Evolutionary conservation across 2,888 invertebrate species (phyloP).

Genomic region (Agrilus mali): DNA sequence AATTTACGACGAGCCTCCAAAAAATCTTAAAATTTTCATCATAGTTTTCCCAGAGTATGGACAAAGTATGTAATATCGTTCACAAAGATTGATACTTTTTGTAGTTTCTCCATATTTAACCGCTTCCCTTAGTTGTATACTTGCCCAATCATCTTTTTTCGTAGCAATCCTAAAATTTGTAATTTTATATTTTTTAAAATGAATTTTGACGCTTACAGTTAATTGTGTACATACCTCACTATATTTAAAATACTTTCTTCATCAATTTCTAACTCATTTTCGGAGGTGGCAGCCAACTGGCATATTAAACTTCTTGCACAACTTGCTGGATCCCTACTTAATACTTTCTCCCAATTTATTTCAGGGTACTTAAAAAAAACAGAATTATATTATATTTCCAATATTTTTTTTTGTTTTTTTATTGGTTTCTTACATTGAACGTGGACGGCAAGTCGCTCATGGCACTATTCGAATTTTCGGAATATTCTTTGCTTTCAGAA

Average conservation of each 20-base stretch:
- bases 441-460: too few relatives aligned
- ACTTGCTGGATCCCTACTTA: constrained; percentile 32
- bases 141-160: constrained; percentile 20
- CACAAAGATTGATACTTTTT: constrained; percentile 19
- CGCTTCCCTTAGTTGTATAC: constrained; percentile 24
- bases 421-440: too few relatives aligned
- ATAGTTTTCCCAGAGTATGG: constrained; percentile 28
- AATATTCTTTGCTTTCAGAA: too few relatives aligned
- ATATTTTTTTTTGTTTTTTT: not conserved
- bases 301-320: constrained; percentile 36
- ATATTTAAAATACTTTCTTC: constrained; percentile 25
- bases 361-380: constrained; percentile 8
- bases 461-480: too few relatives aligned
- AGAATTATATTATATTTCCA: not conserved
- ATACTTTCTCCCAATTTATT: constrained; percentile 27
- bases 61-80: constrained; percentile 26
- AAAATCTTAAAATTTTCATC: constrained; percentile 22
- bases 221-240: constrained; percentile 22
- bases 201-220: not conserved
- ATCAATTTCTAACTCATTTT: constrained; percentile 19
- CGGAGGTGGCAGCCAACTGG: constrained; percentile 28
- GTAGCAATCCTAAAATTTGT: constrained; percentile 12
- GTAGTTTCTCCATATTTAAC: constrained; percentile 21
- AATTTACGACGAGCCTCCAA: constrained; percentile 15
- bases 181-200: not conserved